Evolutionary conservation across 2,888 invertebrate genomes (phyloP).

Genomic region (Luffia ferchaultella): DNA sequence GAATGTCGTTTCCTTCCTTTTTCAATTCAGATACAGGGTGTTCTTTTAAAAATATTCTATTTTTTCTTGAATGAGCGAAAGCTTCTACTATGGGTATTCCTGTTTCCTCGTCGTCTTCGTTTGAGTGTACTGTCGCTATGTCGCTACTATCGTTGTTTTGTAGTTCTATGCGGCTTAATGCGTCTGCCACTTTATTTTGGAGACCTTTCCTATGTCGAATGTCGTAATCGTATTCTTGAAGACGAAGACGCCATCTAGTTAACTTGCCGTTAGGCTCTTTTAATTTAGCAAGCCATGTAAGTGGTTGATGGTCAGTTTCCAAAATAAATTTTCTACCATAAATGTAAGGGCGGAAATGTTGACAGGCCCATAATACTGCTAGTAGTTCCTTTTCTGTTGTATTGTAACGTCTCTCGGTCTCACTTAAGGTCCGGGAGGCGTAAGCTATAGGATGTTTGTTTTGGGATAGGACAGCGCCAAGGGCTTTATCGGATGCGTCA

Average conservation of each 20-base stretch:
- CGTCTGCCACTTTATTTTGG: no score
- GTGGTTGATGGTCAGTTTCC: no score
- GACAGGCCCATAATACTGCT: background rate
- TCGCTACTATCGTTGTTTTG: no score
- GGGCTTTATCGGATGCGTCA: conserved; percentile 22
- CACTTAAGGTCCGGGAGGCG: conserved; percentile 3
- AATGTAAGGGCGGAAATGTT: conserved; percentile 1
- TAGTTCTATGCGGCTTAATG: no score
- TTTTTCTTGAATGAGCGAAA: background rate
- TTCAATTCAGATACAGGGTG: background rate
- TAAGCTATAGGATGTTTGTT: conserved; percentile 14
- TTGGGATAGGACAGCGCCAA: conserved; percentile 23
- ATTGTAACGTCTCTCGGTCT: background rate
- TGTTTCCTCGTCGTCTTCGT: no score
- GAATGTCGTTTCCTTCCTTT: background rate
- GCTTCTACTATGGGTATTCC: no score
- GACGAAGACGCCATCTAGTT: no score
- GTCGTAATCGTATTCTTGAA: no score
- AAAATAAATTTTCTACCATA: background rate
- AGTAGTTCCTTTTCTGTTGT: conserved; percentile 1
- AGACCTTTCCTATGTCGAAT: no score
- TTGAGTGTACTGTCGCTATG: no score
- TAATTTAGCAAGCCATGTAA: no score
- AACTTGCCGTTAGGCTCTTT: no score
- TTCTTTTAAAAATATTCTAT: background rate